Percentiles rank a stretch among this genome's conserved stretches.
phyloP scores from a whole-genome alignment of 1,140 invertebrate genomes.

The Laodelphax striatellus region DNA sequence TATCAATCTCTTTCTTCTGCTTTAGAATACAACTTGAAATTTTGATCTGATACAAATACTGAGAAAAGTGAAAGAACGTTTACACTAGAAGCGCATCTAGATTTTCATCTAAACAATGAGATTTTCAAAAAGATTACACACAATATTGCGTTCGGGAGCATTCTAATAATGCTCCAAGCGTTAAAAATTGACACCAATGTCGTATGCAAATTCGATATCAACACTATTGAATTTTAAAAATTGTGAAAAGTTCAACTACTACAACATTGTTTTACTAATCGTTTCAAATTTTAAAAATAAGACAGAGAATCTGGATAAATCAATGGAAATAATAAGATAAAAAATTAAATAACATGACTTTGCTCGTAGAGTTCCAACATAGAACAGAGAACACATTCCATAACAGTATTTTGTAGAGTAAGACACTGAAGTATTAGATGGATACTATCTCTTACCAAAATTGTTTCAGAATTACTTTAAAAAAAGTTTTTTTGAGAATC shows the following conservation, averaged over 20 bases:
- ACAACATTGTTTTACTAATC: slow-evolving; percentile 6
- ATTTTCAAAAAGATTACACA: slow-evolving; percentile 5
- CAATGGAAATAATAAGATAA: no score
- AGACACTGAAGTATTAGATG: no score
- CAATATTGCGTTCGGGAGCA: slow-evolving; percentile 4
- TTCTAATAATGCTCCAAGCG: slow-evolving; percentile 10
- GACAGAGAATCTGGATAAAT: background rate
- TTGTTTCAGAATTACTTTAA: no score
- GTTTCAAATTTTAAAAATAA: background rate
- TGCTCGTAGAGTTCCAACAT: no score
- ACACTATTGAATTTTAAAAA: no score
- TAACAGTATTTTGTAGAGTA: no score
- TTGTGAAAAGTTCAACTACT: slow-evolving; percentile 2
- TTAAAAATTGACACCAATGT: slow-evolving; percentile 8
- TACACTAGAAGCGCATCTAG: slow-evolving; percentile 6
- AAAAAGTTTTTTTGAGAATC: no score
- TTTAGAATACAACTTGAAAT: background rate
- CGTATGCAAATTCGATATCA: background rate
- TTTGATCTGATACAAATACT: background rate
- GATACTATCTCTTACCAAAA: no score
- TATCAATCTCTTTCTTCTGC: background rate
- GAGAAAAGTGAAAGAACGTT: background rate
- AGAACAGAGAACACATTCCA: no score
- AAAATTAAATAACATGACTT: no score
- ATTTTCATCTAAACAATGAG: slow-evolving; percentile 15